Evolutionary conservation across 30 jellyfish, hydroid and myxozoan genomes (phyloP), one percentile per base, ranked within the genome.

Genomic region (Cassiopea xamachana): DNA sequence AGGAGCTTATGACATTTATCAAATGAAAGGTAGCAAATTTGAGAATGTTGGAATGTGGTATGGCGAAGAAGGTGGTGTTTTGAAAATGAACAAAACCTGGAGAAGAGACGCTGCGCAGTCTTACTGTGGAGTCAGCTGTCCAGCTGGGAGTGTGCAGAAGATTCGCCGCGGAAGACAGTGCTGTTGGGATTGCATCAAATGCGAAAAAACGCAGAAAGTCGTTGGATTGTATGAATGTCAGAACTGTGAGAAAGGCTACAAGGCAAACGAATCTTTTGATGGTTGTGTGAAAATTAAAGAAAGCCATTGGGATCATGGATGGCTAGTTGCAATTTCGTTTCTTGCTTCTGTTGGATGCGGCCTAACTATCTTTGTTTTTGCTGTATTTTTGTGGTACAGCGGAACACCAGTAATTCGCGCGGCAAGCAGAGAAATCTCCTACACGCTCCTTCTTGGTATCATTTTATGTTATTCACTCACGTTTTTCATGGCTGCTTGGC

Each of bases 391-490:
- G 46, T 78, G 87, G 50, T 82, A 90, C 82, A 69, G 91, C 72
- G 18, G 71, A 68, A 94, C 98, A 59, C 98, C 98, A 7, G 88
- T 94, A 5, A 94, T 94, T 10, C 91, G 74, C 84, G 98, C 97
- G 0, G 94, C 98, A 17, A 97, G 97, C 15, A 78, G 98, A 45
- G 98, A 94, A 67, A 49, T 94, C 47, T 83, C 95, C 9, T 94
- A 90, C 92, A 69, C 94, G 10, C 88, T 94, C n/a, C 79, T 94
- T 50, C 62, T 75, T 51, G 96, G 96, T 45, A 86, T 94, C 60
- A 48, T 70, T 0, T 39, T 90, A 61, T 83, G 91, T 73, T 94
- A 82, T 61, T 89, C 95, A 1, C 60, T 90, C 43, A 93, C 98
- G 44, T 77, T 94, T 73, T 81, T 90, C 85, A 79, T 94, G 96